These are phyloP conservation scores for Tetrao urogallus DNA, from an alignment of 2,113 vertebrate genomes.

Conservation along the genomic window DNA sequence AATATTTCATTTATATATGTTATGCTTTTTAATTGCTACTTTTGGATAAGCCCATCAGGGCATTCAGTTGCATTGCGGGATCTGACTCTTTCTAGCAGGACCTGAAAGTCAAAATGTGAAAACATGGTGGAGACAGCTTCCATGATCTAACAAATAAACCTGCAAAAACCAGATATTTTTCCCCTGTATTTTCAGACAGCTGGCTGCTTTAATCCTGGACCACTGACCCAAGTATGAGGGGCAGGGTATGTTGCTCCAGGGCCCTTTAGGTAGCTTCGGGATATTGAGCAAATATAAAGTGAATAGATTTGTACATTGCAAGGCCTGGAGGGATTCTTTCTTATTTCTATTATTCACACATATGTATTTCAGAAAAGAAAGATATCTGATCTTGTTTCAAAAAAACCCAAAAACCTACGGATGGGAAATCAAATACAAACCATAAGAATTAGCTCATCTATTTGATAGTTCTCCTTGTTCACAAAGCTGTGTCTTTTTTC, in stretches of 20 bases:
- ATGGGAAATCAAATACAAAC: neutral
- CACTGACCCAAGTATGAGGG: neutral
- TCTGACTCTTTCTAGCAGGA: neutral
- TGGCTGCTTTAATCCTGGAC: neutral
- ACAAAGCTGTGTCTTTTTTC: neutral
- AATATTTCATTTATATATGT: neutral
- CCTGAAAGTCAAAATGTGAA: neutral
- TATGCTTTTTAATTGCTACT: neutral
- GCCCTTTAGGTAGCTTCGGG: neutral
- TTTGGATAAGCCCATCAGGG: neutral
- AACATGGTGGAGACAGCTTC: neutral
- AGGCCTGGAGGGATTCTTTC: neutral
- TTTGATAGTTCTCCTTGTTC: neutral
- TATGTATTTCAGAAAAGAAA: neutral
- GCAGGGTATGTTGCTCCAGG: neutral
- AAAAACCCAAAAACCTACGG: too few species aligned
- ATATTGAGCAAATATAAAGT: neutral
- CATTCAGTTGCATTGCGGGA: neutral
- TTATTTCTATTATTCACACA: neutral
- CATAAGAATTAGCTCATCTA: neutral
- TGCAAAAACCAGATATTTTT: neutral
- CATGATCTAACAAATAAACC: neutral
- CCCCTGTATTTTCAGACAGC: neutral
- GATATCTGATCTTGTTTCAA: neutral
- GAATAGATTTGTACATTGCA: neutral